Evolutionary conservation across 1,140 invertebrate species (phyloP).

Genomic region (Bicyclus anynana): DNA sequence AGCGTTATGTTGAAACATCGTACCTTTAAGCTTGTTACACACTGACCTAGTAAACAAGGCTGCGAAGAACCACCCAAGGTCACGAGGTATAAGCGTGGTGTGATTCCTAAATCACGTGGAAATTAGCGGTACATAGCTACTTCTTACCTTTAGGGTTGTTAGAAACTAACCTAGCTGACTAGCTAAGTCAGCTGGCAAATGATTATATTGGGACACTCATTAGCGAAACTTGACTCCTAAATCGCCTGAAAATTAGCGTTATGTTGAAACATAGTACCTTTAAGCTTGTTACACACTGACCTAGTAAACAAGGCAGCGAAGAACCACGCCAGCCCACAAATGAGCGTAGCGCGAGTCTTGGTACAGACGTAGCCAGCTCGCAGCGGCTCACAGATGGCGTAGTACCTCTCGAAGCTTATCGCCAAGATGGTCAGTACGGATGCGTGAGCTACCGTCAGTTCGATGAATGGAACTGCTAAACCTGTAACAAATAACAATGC

Average conservation of each 20-base stretch:
- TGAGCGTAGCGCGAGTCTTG: conserved; percentile 88
- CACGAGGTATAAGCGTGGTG: conserved; percentile 89
- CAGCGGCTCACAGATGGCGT: conserved; percentile 95
- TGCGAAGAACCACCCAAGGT: conserved; percentile 90
- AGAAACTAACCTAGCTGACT: no score
- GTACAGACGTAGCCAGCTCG: conserved; percentile 94
- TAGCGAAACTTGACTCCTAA: no score
- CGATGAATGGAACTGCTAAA: conserved; percentile 94
- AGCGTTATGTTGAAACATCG: not conserved
- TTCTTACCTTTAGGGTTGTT: no score
- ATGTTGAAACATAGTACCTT: no score
- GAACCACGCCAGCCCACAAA: conserved; percentile 91
- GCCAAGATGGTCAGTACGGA: conserved; percentile 96
- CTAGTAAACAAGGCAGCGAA: conserved; percentile 90
- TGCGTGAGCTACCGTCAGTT: conserved; percentile 94
- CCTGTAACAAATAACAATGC: conserved; percentile 76
- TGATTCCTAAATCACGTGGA: conserved; percentile 92
- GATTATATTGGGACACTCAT: no score
- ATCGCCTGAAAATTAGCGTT: no score
- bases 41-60: conserved; percentile 79
- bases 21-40: not conserved
- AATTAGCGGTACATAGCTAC: no score
- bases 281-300: conserved; percentile 71
- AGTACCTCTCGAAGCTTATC: conserved; percentile 95
- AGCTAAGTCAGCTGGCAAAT: no score